Conservation (phyloP, 2,797 vertebrate species). For the Typhlichthys subterraneus region DNA sequence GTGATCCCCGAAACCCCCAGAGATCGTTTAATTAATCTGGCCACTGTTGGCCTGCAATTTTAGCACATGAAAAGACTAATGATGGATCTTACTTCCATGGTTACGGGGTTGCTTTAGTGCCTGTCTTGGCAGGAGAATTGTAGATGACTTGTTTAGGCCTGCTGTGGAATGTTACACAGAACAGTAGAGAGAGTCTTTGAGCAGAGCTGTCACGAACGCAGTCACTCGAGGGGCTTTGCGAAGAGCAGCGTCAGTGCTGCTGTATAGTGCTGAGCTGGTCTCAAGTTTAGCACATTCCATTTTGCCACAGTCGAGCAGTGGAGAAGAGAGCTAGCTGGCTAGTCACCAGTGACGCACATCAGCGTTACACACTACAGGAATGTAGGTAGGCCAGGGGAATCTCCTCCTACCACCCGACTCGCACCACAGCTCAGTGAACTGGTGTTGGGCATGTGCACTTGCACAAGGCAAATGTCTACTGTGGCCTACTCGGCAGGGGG, state of each 20-base stretch:
- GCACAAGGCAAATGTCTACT: neutral
- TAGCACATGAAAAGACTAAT: neutral
- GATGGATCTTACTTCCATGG: neutral
- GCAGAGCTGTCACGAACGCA: neutral
- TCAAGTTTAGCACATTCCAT: slow-evolving; percentile 64
- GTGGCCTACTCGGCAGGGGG: neutral
- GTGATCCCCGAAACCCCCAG: neutral
- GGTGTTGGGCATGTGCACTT: slow-evolving; percentile 5
- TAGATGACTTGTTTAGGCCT: no score
- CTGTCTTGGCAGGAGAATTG: neutral
- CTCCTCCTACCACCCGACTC: slow-evolving; percentile 73
- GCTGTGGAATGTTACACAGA: neutral
- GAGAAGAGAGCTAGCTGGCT: slow-evolving; percentile 62
- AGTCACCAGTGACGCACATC: slow-evolving; percentile 76
- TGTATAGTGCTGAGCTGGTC: slow-evolving; percentile 36
- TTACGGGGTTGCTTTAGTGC: neutral
- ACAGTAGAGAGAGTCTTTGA: neutral
- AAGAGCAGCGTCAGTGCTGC: neutral
- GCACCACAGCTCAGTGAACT: slow-evolving; percentile 12
- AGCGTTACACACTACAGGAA: slow-evolving; percentile 61
- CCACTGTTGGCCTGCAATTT: neutral
- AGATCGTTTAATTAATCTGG: neutral
- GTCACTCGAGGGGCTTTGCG: slow-evolving; percentile 16
- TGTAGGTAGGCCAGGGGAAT: slow-evolving; percentile 80
- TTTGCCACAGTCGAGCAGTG: slow-evolving; percentile 54